Percentiles rank a stretch among this genome's conserved stretches.
These are phyloP conservation scores for Meliscaeva auricollis DNA, from an alignment of 2,888 invertebrate species.

Conservation along the genomic window DNA sequence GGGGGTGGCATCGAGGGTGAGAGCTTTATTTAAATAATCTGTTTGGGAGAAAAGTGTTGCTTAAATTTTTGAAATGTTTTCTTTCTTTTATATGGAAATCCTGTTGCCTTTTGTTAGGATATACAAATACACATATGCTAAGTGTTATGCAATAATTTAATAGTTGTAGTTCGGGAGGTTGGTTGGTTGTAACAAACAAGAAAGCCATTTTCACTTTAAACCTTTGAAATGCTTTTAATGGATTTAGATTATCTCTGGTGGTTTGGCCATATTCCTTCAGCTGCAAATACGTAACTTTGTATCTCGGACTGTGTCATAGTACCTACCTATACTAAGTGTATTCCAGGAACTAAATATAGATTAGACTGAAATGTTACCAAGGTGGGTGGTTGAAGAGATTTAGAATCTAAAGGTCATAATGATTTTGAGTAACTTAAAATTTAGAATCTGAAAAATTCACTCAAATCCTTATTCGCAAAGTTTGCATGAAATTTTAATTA, in stretches of 20 bases:
- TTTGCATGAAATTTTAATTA: conserved; percentile 65
- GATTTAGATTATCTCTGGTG: too few relatives aligned
- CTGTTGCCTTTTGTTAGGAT: conserved; percentile 18
- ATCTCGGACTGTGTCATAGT: too few relatives aligned
- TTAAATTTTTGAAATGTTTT: conserved; percentile 29
- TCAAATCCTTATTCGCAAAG: conserved; percentile 41
- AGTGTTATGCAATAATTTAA: conserved; percentile 61
- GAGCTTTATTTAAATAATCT: conserved; percentile 61
- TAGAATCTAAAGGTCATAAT: conserved; percentile 21
- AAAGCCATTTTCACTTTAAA: background rate
- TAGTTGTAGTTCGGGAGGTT: conserved; percentile 23
- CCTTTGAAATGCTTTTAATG: too few relatives aligned
- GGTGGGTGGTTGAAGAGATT: too few relatives aligned
- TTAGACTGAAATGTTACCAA: too few relatives aligned
- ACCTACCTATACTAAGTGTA: too few relatives aligned
- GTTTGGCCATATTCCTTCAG: too few relatives aligned
- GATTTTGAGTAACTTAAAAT: conserved; percentile 38
- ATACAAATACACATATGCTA: background rate
- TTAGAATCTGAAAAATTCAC: conserved; percentile 31
- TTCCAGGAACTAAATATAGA: too few relatives aligned
- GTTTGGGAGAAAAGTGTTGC: conserved; percentile 42
- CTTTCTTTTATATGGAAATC: background rate
- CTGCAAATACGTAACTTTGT: too few relatives aligned
- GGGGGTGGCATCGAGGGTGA: background rate
- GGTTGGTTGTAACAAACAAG: background rate